Evolutionary conservation across 2,888 invertebrate genomes (phyloP), one percentile per base, ranked within the genome.

Genomic region (Vanessa cardui): DNA sequence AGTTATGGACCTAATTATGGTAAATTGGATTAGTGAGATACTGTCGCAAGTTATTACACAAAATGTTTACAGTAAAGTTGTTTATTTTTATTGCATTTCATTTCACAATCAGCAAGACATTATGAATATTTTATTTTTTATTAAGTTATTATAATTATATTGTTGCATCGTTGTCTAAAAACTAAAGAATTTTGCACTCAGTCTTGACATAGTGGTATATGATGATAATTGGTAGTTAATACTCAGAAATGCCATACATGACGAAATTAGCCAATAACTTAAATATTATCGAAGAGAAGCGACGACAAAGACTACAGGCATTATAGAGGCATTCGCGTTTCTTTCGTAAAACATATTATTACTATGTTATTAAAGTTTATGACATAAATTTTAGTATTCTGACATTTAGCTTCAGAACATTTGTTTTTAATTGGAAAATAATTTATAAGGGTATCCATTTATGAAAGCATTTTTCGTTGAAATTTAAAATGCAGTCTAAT

Each of bases 21-120:
- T 52, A 54, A n/a, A 54, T 31, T 54, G 54, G 31, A 54, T 54
- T 54, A 54, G n/a, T 12, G 5, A 54, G 7, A 33, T 56, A n/a
- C 33, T 18, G 18, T 18, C n/a, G 1, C 39, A 16, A 5, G 8
- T 39, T 56, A 33, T 56, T 56, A 39, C n/a, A 6, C 26, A 26
- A 7, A 20, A 6, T 52, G 26, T 52, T 7, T 20, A 7, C 12
- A n/a, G n/a, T 16, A 16, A 12, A 46, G n/a, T 46, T n/a, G 6
- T 46, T 46, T n/a, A 16, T 46, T 46, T 46, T 46, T 6, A 16
- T 46, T n/a, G 46, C n/a, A 46, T 46, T 49, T 49, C n/a, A 8
- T 49, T 49, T 20, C 15, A 18, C 18, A 49, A 18, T 49, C 2
- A 49, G 1, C 46, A n/a, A 49, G 6, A 20, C 18, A 20, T 9